phyloP scores from a whole-genome alignment of 2,888 invertebrate genomes.

The Fragum sueziense region DNA sequence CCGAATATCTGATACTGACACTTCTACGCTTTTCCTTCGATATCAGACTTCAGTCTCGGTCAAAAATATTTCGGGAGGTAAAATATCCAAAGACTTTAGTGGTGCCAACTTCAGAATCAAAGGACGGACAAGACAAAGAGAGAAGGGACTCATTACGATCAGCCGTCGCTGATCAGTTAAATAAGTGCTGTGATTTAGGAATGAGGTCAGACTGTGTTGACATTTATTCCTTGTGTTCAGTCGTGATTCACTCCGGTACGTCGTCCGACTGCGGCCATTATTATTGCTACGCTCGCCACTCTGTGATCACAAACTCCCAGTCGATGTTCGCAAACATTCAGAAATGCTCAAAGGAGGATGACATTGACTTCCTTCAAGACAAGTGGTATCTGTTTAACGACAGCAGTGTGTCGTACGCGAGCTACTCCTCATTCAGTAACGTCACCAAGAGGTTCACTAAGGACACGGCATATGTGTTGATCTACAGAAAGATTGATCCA shows the following conservation, averaged over 20 bases:
- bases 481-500: conserved; percentile 84
- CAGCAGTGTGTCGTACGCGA: conserved; percentile 85
- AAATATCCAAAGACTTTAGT: conserved; percentile 79
- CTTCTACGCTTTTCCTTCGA: conserved; percentile 91
- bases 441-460: conserved; percentile 84
- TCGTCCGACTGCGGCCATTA: conserved; percentile 94
- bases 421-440: conserved; percentile 74
- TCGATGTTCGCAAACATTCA: conserved; percentile 60
- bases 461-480: conserved; percentile 92
- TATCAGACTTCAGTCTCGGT: conserved; percentile 88
- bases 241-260: conserved; percentile 92
- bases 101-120: conserved; percentile 72
- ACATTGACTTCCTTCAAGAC: conserved; percentile 81
- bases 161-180: conserved; percentile 54
- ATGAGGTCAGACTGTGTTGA: conserved; percentile 76
- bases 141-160: conserved; percentile 49
- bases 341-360: conserved; percentile 62
- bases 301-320: conserved; percentile 63
- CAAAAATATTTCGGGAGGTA: conserved; percentile 88
- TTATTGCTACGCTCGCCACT: conserved; percentile 88
- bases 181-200: conserved; percentile 59
- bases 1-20: conserved; percentile 90
- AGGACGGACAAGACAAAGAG: neutral
- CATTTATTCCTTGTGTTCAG: conserved; percentile 90
- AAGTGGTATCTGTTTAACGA: conserved; percentile 93